Evolutionary conservation across 2,888 invertebrate genomes (phyloP), one percentile per base, ranked within the genome.

Genomic region (Drosophila incognita): DNA sequence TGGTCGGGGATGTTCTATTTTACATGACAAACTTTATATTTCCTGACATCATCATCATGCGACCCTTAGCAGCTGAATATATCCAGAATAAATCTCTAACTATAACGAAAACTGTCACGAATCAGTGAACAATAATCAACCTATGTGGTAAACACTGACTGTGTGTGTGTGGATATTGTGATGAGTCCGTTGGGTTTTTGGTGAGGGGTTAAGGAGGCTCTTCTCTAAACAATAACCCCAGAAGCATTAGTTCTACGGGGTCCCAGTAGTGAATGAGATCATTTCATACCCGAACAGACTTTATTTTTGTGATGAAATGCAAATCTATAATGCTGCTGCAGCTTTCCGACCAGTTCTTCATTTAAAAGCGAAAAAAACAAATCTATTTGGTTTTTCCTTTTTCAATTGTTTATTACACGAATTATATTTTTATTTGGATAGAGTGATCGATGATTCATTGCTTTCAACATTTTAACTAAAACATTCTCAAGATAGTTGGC

Each of bases 1-100:
- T 53, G 18, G 27, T 36, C n/a, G 27, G 33, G 42, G 64, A 46
- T 48, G 18, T 48, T n/a, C 46, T 11, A 52, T 40, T 27, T n/a
- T 27, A n/a, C 36, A 18, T n/a, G 36, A 56, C 54, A n/a, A 8
- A 27, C 13, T 0, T 8, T 18, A 2, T 13, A 13, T 27, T 27
- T 13, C 6, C 53, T 1, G 13, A n/a, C 36, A 56, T 13, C 54
- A 27, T 56, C 36, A 56, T 13, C 54, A 27, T 56, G 54, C 18
- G 36, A 56, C n/a, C 54, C 13, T 27, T n/a, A n/a, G 4, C 54
- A 56, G 36, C 54, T 56, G 54, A 38, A 38, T 7, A 24, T 6
- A 1, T 4, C 33, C 54, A 35, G 15, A 7, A 15, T 4, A 24
- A 46, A 24, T 24, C 21, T 46, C 1, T 6, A 18, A 13, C 15